Evolutionary conservation across 2,888 invertebrate genomes (phyloP).

Genomic region (Neoascia interrupta): DNA sequence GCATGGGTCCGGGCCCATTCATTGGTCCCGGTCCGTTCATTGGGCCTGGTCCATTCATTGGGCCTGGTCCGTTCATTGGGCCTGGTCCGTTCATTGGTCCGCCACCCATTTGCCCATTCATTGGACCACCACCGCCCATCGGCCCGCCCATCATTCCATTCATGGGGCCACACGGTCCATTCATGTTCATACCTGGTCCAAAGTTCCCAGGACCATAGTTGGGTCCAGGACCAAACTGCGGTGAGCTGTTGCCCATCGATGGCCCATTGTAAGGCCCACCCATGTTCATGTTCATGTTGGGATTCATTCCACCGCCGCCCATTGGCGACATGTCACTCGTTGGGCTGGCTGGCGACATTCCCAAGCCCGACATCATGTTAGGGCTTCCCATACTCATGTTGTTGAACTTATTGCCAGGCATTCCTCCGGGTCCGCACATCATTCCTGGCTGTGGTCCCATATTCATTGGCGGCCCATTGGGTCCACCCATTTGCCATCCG

Average conservation of each 20-base stretch:
- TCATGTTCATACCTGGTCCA: slow-evolving; percentile 57
- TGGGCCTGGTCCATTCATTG: slow-evolving; percentile 40
- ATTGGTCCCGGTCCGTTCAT: slow-evolving; percentile 63
- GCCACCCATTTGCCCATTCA: slow-evolving; percentile 32
- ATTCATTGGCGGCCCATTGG: slow-evolving; percentile 39
- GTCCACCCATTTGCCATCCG: slow-evolving; percentile 57
- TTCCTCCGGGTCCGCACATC: slow-evolving; percentile 64
- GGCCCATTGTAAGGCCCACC: slow-evolving; percentile 59
- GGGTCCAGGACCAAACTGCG: slow-evolving; percentile 49
- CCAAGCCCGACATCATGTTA: slow-evolving; percentile 33
- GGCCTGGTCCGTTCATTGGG: slow-evolving; percentile 50
- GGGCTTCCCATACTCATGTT: slow-evolving; percentile 58
- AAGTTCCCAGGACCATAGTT: slow-evolving; percentile 54
- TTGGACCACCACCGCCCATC: slow-evolving; percentile 21
- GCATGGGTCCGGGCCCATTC: slow-evolving; percentile 43
- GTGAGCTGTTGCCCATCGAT: slow-evolving; percentile 45
- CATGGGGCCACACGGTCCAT: slow-evolving; percentile 48
- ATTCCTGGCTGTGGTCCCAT: slow-evolving; percentile 52
- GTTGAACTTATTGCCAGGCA: slow-evolving; percentile 58
- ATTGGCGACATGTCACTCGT: slow-evolving; percentile 51
- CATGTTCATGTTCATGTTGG: slow-evolving; percentile 58
- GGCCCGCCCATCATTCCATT: slow-evolving; percentile 45
- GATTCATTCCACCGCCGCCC: slow-evolving; percentile 48
- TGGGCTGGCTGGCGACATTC: slow-evolving; percentile 45
- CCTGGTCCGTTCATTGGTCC: slow-evolving; percentile 42